Percentiles rank a stretch among this genome's conserved stretches.
These are phyloP conservation scores for Tachina grossa DNA, from an alignment of 2,888 invertebrate genomes.

Conservation along the genomic window DNA sequence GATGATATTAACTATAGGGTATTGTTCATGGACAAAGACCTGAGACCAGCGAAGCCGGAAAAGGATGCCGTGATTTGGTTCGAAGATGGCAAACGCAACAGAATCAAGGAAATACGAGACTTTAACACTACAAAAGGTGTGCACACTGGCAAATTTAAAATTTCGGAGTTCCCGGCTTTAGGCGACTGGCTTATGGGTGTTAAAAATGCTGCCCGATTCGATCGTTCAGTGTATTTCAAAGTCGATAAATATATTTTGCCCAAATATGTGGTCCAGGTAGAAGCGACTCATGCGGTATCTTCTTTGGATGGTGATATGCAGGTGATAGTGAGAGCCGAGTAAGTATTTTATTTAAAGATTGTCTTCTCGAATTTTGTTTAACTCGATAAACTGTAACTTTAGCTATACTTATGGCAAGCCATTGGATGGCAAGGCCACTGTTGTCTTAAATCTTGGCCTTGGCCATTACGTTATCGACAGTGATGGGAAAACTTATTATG, in stretches of 20 bases:
- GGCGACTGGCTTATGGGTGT: conserved; percentile 90
- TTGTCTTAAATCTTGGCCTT: conserved; percentile 82
- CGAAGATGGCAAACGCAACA: conserved; percentile 90
- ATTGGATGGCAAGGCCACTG: conserved; percentile 93
- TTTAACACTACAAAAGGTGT: conserved; percentile 83
- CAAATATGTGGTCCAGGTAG: conserved; percentile 93
- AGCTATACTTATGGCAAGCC: conserved; percentile 90
- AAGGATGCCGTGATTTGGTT: conserved; percentile 86
- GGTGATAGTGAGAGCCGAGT: conserved; percentile 86
- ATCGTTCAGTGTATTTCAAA: conserved; percentile 82
- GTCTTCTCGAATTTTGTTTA: not conserved
- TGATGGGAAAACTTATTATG: conserved; percentile 35
- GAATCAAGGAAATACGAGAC: conserved; percentile 91
- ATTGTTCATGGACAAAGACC: conserved; percentile 86
- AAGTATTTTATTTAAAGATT: conserved; percentile 65
- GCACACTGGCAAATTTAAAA: conserved; percentile 88
- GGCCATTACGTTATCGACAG: conserved; percentile 76
- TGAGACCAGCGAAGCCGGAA: conserved; percentile 87
- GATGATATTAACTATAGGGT: conserved; percentile 89
- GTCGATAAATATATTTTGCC: conserved; percentile 96
- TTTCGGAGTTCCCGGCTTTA: conserved; percentile 91
- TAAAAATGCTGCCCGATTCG: conserved; percentile 71
- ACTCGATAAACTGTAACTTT: not conserved
- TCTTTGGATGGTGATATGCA: conserved; percentile 91
- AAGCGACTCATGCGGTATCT: conserved; percentile 91